A percentile compares a stretch with the other conserved stretches of the same genome.
These are phyloP conservation scores for Polyommatus iphigenia DNA, from an alignment of 2,888 invertebrate genomes.

Conservation along the genomic window DNA sequence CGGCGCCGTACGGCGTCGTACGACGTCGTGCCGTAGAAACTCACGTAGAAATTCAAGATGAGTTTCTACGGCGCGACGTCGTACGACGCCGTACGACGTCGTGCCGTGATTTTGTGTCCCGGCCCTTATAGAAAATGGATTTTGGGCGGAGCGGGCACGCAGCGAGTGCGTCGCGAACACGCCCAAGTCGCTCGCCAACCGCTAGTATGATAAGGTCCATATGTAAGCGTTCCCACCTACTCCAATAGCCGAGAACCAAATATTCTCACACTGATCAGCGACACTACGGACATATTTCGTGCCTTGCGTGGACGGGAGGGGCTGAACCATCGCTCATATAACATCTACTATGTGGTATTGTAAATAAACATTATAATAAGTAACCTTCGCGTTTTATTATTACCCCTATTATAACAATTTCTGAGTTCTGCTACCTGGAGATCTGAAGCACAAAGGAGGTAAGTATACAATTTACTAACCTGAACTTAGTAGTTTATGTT, in stretches of 20 bases:
- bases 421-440: not conserved
- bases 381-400: not conserved
- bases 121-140: no score
- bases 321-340: conserved; percentile 61
- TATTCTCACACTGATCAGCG: not conserved
- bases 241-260: not conserved
- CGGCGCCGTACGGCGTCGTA: no score
- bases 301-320: conserved; percentile 46
- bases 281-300: conserved; percentile 37
- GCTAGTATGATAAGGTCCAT: not conserved
- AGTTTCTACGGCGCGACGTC: no score
- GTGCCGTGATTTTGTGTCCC: no score
- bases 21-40: no score
- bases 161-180: not conserved
- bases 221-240: conserved; percentile 37
- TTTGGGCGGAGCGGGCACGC: no score
- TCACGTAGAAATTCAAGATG: no score
- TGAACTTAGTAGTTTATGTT: no score
- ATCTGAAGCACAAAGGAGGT: not conserved
- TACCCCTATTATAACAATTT: no score
- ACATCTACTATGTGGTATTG: conserved; percentile 61
- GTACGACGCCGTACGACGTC: no score
- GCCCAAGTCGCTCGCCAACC: not conserved
- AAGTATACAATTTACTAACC: no score
- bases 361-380: conserved; percentile 62